Conservation (phyloP, 2,113 vertebrate genomes). For the Burhinus bistriatus region DNA sequence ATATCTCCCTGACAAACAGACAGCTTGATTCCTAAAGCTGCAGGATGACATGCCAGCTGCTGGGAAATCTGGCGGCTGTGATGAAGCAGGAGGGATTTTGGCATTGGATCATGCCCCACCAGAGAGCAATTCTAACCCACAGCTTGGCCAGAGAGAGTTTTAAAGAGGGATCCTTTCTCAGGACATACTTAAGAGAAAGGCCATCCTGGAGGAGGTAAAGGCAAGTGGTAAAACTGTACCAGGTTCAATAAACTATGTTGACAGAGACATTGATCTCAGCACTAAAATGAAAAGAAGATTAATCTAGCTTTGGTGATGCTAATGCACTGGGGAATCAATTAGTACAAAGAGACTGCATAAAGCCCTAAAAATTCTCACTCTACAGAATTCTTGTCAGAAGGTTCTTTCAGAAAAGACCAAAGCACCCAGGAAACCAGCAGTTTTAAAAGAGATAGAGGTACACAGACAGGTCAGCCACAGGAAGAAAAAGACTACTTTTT, state of each 20-base stretch:
- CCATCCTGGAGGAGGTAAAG: background rate
- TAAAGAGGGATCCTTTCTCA: background rate
- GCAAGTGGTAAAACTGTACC: background rate
- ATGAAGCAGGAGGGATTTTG: background rate
- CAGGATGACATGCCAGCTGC: background rate
- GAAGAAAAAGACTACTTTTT: background rate
- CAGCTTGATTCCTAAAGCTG: background rate
- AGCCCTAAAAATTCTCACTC: background rate
- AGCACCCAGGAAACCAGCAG: conserved; percentile 8
- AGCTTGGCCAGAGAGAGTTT: background rate
- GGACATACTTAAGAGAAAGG: background rate
- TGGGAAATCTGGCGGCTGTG: background rate
- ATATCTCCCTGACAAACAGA: background rate
- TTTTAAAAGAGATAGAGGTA: background rate
- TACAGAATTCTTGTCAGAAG: background rate
- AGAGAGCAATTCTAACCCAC: background rate
- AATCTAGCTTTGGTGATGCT: conserved; percentile 13
- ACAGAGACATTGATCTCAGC: background rate
- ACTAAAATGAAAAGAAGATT: conserved; percentile 33
- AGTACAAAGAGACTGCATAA: background rate
- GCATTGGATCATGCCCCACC: background rate
- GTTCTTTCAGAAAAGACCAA: background rate
- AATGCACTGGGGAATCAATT: background rate
- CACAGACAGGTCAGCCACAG: background rate
- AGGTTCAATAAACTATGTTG: background rate